Conservation (phyloP, 2,888 invertebrate species). For the Agrotis segetum region DNA sequence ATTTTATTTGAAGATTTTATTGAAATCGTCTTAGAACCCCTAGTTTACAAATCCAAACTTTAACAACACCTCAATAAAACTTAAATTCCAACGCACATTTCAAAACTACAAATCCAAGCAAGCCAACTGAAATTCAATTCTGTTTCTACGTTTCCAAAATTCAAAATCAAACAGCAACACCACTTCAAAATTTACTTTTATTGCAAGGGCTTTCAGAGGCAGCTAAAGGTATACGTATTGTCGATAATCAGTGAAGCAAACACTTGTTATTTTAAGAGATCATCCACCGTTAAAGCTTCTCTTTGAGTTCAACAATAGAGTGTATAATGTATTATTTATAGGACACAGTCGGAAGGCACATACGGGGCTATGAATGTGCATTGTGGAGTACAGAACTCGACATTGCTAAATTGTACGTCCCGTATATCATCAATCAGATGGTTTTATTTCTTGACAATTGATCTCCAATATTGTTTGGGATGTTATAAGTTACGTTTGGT, state of each 20-base stretch:
- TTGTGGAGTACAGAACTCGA: conserved; percentile 70
- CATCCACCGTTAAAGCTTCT: conserved; percentile 89
- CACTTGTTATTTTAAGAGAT: conserved; percentile 92
- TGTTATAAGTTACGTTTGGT: conserved; percentile 65
- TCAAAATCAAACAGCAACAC: conserved; percentile 26
- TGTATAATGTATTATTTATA: conserved; percentile 91
- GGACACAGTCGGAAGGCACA: conserved; percentile 89
- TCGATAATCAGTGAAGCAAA: conserved; percentile 91
- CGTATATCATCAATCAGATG: conserved; percentile 83
- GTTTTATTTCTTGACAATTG: conserved; percentile 82
- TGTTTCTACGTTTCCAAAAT: not conserved
- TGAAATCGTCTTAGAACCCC: conserved; percentile 58
- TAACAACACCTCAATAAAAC: conserved; percentile 30
- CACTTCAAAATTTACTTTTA: conserved; percentile 62
- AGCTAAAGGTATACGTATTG: conserved; percentile 89
- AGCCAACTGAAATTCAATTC: conserved; percentile 46
- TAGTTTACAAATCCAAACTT: conserved; percentile 57
- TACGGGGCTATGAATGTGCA: conserved; percentile 79
- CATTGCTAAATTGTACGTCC: conserved; percentile 79
- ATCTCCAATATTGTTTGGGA: conserved; percentile 74
- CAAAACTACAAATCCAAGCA: not conserved
- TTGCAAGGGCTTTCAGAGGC: conserved; percentile 87
- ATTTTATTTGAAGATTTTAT: conserved; percentile 83
- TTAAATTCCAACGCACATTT: conserved; percentile 40
- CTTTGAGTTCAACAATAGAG: conserved; percentile 86